Evolutionary conservation across 2,888 invertebrate species (phyloP), one percentile per base, ranked within the genome.

Genomic region (Helicoverpa assulta): DNA sequence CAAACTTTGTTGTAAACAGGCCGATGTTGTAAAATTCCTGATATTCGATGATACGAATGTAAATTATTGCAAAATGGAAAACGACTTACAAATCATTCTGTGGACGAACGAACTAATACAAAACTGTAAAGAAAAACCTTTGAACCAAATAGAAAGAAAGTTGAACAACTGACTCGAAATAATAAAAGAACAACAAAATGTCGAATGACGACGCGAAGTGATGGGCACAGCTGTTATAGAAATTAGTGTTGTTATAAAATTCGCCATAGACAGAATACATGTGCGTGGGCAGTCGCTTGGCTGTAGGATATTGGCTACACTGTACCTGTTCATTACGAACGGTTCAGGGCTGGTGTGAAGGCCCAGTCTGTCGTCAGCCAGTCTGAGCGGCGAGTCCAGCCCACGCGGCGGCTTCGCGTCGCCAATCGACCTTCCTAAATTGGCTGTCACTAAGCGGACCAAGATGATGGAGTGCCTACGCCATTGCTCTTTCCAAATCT

Each of bases 311-410:
- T 26, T 18, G 29, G 50, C 60, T 50, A 50, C 61, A 40, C 61
- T 54, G 54, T 83, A 82, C 82, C 76, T 83, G 76, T 59, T 73
- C 68, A 43, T 73, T 54, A 65, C 40, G 56, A 76, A 72, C 50
- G 47, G 47, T 65, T 64, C 61, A 64, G 70, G 51, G 37, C 51
- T 18, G 65, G 5, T 60, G 12, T 29, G 62, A 47, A 40, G 51
- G n/a, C 18, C 5, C 18, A 18, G 43, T 50, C 18, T 59, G 53
- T 21, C 10, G 40, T 29, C 21, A n/a, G 33, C 29, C 5, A 19
- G 37, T 54, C 29, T 43, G 43, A 51, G 16, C 62, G 18, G 33
- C 59, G 37, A 59, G 10, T 8, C 5, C 53, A 19, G 10, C 12
- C 10, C 51, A 14, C 21, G 51, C 40, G 6, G 29, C 53, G 52